Evolutionary conservation across 2,888 invertebrate species (phyloP), one percentile per base, ranked within the genome.

Genomic region (Melinaea marsaeus): DNA sequence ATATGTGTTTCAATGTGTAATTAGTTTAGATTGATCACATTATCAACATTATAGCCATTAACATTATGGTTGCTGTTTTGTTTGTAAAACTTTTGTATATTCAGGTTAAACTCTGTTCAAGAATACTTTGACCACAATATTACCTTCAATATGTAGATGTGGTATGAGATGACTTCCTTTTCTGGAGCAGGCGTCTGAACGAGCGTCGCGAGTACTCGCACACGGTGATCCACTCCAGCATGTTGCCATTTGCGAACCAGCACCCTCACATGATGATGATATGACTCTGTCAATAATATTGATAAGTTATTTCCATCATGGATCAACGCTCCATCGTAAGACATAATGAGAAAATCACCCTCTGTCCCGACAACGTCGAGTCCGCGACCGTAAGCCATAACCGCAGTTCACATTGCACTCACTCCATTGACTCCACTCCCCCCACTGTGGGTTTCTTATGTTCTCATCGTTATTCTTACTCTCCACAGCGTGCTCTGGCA

Each of bases 361-460:
- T 61, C 76, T 83, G 57, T 79, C 77, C 11, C 79, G 90, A 78
- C 95, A 95, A 61, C 84, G 86, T 60, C 95, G 86, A 5, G 86
- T 85, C 51, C 95, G 89, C 71, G 93, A 93, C 65, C 93, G 91
- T 42, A 95, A 91, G 0, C 95, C 95, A 55, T 93, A 90, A 0
- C 94, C 95, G 73, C 96, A 95, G 13, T 92, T 89, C 5, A 93
- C 90, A 9, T 93, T 94, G 78, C 96, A 96, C 0, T 91, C 84
- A 56, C 92, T 92, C 95, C 95, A 95, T 0, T 80, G 74, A 13
- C 91, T 82, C 96, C 95, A 96, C 2, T 88, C 84, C 7, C 79
- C 78, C 88, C 88, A 90, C 64, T 79, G 76, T 2, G 86, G 79
- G 37, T 65, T 73, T n/a, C 75, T 77, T n/a, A 69, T 71, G 2